Evolutionary conservation across 2,888 invertebrate species (phyloP).

Genomic region (Plebejus melissa): DNA sequence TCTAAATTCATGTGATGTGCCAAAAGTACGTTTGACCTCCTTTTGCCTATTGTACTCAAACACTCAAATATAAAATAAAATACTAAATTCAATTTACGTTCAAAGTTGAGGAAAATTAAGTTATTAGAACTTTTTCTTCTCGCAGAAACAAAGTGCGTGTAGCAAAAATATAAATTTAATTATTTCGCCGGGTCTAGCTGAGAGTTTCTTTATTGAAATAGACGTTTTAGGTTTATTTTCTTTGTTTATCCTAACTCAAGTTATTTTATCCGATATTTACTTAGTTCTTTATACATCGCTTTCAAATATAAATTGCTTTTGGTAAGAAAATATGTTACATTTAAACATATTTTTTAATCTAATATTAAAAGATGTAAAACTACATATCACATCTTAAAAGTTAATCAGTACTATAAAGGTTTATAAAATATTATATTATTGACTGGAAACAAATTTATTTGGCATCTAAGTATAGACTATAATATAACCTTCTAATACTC

Average conservation of each 20-base stretch:
- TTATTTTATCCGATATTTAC: constrained; percentile 1
- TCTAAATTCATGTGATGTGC: constrained; percentile 10
- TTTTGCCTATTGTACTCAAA: constrained; percentile 6
- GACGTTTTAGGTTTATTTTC: constrained; percentile 11
- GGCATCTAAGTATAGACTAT: too few species aligned
- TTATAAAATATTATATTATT: too few species aligned
- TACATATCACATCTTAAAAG: background rate
- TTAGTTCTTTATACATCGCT: background rate
- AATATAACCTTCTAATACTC: too few species aligned
- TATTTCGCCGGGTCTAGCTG: constrained; percentile 10
- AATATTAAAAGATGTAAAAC: background rate
- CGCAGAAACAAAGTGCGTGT: constrained; percentile 21
- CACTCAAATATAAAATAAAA: constrained; percentile 7
- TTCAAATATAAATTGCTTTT: background rate
- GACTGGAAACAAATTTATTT: too few species aligned
- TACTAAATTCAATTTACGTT: constrained; percentile 18
- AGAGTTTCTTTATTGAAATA: constrained; percentile 14
- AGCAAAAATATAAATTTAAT: constrained; percentile 25
- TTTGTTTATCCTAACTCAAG: background rate
- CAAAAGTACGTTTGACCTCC: background rate
- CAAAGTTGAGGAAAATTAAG: constrained; percentile 21
- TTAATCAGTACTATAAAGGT: too few species aligned
- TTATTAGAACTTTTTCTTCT: constrained; percentile 25
- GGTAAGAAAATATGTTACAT: background rate
- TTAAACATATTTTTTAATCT: background rate